Evolutionary conservation across 2,113 vertebrate genomes (phyloP).

Genomic region (Festucalex cinctus): DNA sequence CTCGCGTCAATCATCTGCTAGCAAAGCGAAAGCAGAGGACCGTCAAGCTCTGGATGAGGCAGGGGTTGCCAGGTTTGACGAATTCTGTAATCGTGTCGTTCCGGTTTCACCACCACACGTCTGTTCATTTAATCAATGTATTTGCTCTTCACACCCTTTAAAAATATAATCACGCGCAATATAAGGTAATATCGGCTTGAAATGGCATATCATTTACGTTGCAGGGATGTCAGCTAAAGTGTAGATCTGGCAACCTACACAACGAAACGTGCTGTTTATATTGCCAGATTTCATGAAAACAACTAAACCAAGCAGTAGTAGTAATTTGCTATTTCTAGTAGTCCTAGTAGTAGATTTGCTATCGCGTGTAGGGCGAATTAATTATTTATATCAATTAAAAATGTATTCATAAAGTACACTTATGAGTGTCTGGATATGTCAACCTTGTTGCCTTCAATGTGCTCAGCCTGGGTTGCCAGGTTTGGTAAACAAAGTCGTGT

Average conservation of each 20-base stretch:
- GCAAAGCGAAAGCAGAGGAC: background rate
- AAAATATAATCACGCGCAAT: background rate
- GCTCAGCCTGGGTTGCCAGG: too few species aligned
- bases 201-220: background rate
- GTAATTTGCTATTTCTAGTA: background rate
- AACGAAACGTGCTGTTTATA: too few species aligned
- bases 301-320: background rate
- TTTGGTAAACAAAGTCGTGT: too few species aligned
- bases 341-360: too few species aligned
- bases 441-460: too few species aligned
- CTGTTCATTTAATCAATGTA: background rate
- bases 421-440: too few species aligned
- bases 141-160: background rate
- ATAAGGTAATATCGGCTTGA: background rate
- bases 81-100: background rate
- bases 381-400: too few species aligned
- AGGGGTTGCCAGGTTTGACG: slow-evolving; percentile 15
- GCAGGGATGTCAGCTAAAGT: too few species aligned
- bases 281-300: too few species aligned
- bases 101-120: background rate
- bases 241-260: too few species aligned
- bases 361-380: too few species aligned
- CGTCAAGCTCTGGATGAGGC: background rate
- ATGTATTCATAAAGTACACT: too few species aligned
- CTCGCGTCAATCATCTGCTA: slow-evolving; percentile 34